Evolutionary conservation across 2,797 vertebrate species (phyloP).

Genomic region (Lepus townsendii): DNA sequence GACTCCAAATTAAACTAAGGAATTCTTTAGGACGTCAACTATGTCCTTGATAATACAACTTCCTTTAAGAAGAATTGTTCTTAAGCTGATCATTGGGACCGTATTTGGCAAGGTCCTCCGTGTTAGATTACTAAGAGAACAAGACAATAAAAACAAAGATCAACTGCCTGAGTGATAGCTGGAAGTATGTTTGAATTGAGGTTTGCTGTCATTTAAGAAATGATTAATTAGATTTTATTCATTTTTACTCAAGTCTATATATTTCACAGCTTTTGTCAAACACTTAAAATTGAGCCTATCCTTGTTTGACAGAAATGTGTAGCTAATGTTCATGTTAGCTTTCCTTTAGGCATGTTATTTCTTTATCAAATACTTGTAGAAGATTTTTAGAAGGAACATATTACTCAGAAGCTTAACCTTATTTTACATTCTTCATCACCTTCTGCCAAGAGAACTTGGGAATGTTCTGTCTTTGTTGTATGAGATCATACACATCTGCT

Average conservation of each 20-base stretch:
- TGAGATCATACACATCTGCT: constrained; percentile 61
- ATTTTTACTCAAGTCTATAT: constrained; percentile 77
- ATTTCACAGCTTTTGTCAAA: constrained; percentile 78
- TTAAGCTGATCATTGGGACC: neutral
- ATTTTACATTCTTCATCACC: neutral
- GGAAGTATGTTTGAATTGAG: constrained; percentile 78
- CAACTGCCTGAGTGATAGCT: constrained; percentile 66
- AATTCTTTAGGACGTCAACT: constrained; percentile 52
- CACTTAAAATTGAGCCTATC: constrained; percentile 69
- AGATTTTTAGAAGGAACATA: constrained; percentile 48
- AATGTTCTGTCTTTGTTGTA: constrained; percentile 62
- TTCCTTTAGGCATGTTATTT: neutral
- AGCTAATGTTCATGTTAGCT: constrained; percentile 42
- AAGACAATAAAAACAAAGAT: constrained; percentile 71
- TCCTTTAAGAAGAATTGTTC: constrained; percentile 61
- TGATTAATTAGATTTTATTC: constrained; percentile 82
- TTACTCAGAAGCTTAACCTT: constrained; percentile 15
- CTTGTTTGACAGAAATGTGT: constrained; percentile 61
- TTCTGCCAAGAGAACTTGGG: constrained; percentile 56
- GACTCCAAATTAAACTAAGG: constrained; percentile 65
- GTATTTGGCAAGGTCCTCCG: constrained; percentile 71
- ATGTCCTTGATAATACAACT: constrained; percentile 63
- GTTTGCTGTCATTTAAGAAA: constrained; percentile 84
- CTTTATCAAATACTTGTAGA: constrained; percentile 20
- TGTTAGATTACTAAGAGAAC: constrained; percentile 58